These are phyloP conservation scores for Irena cyanogastra DNA, from an alignment of 2,113 vertebrate species.

Conservation along the genomic window DNA sequence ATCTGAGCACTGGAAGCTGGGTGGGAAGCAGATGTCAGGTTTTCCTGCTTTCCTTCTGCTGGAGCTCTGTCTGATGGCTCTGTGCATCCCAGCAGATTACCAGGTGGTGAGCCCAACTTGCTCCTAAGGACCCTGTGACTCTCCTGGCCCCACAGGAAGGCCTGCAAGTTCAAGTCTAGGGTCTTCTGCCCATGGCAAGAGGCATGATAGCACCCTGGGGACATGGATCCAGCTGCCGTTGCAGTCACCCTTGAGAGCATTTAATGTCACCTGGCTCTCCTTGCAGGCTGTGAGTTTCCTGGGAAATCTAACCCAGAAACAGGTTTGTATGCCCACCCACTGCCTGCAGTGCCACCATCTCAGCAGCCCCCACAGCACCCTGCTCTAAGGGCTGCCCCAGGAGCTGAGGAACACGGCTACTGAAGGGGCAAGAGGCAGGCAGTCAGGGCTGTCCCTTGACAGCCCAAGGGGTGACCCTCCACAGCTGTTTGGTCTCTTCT, in stretches of 20 bases:
- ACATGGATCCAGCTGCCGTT: not conserved
- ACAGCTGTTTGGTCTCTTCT: not conserved
- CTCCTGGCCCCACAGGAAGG: rapidly evolving
- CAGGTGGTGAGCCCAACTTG: not conserved
- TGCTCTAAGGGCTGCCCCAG: not conserved
- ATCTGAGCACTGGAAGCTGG: not conserved
- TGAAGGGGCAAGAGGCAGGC: not conserved
- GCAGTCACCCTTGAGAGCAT: not conserved
- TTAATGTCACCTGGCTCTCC: not conserved
- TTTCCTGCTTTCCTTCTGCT: not conserved
- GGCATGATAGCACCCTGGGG: not conserved
- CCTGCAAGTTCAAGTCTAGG: not conserved
- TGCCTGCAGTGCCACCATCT: not conserved
- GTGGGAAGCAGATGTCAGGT: not conserved
- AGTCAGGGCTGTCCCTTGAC: rapidly evolving
- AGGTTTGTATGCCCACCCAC: rapidly evolving
- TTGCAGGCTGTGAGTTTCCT: not conserved
- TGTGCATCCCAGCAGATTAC: not conserved
- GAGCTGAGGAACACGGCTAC: rapidly evolving
- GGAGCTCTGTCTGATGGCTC: rapidly evolving
- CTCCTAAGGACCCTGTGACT: rapidly evolving
- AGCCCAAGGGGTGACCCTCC: rapidly evolving
- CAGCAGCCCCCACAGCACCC: rapidly evolving
- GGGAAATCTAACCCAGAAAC: not conserved
- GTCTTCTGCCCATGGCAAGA: not conserved